phyloP scores from a whole-genome alignment of 2,888 invertebrate species.

The Prosapia bicincta region DNA sequence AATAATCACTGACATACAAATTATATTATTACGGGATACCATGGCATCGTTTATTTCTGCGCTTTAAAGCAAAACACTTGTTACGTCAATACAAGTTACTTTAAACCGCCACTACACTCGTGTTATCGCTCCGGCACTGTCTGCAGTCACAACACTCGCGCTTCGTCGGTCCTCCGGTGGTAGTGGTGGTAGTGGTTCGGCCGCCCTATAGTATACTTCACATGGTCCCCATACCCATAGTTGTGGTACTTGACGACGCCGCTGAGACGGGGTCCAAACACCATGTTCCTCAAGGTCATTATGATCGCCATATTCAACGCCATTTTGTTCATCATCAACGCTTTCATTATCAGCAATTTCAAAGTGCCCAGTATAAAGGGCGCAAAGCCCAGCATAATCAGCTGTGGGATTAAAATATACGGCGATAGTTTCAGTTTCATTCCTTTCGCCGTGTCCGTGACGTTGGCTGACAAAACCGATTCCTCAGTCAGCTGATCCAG shows the following conservation, averaged over 20 bases:
- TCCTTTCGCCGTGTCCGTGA: not conserved
- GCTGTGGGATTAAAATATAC: slow-evolving; percentile 34
- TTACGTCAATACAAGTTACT: no score
- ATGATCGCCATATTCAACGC: slow-evolving; percentile 41
- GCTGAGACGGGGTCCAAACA: slow-evolving; percentile 40
- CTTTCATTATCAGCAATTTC: slow-evolving; percentile 42
- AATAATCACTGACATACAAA: no score
- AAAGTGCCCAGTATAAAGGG: slow-evolving; percentile 34
- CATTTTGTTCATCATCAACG: slow-evolving; percentile 42
- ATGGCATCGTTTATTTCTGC: no score
- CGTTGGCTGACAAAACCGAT: not conserved
- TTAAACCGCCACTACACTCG: not conserved
- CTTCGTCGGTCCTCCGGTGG: not conserved
- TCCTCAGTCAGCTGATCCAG: not conserved
- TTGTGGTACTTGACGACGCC: slow-evolving; percentile 40
- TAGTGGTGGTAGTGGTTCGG: slow-evolving; percentile 4
- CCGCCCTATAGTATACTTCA: slow-evolving; percentile 9
- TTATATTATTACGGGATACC: no score
- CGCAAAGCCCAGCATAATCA: slow-evolving; percentile 34
- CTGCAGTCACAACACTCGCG: not conserved
- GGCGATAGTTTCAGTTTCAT: not conserved
- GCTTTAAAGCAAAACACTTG: no score
- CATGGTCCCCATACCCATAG: slow-evolving; percentile 37
- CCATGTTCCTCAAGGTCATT: slow-evolving; percentile 41
- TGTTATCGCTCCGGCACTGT: not conserved